phyloP scores from a whole-genome alignment of 92 coral and sea anemone species.

The Metridium senile region DNA sequence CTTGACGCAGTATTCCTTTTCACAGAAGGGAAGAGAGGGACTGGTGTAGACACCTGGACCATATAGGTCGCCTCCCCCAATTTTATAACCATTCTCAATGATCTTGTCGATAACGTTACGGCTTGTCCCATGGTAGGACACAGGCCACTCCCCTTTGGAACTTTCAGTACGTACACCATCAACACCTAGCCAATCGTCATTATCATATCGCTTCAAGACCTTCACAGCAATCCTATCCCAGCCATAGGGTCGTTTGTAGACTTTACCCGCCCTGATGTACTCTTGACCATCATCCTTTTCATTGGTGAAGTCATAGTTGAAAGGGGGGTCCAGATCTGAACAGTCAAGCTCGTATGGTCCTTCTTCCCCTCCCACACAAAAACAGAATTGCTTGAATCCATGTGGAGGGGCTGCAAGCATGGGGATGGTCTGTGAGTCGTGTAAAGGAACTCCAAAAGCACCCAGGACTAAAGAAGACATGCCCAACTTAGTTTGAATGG shows the following conservation, averaged over 20 bases:
- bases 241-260: conserved; percentile 72
- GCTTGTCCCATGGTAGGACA: conserved; percentile 70
- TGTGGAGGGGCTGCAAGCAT: background rate
- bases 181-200: conserved; percentile 64
- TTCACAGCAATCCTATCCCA: conserved; percentile 66
- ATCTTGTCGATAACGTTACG: conserved; percentile 27
- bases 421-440: conserved; percentile 16
- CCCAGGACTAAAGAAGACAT: background rate
- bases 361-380: background rate
- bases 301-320: conserved; percentile 14
- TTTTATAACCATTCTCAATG: conserved; percentile 36
- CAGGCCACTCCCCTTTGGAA: conserved; percentile 70
- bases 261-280: conserved; percentile 53
- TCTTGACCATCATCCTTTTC: conserved; percentile 55
- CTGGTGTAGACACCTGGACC: conserved; percentile 67
- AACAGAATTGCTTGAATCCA: background rate
- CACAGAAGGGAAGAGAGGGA: conserved; percentile 59
- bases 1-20: conserved; percentile 38
- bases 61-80: conserved; percentile 27
- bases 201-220: conserved; percentile 30
- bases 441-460: conserved; percentile 27
- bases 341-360: background rate
- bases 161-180: conserved; percentile 59
- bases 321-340: conserved; percentile 20
- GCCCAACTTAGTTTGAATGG: conserved; percentile 11